Evolutionary conservation across 2,113 vertebrate genomes (phyloP).

Genomic region (Riparia riparia): DNA sequence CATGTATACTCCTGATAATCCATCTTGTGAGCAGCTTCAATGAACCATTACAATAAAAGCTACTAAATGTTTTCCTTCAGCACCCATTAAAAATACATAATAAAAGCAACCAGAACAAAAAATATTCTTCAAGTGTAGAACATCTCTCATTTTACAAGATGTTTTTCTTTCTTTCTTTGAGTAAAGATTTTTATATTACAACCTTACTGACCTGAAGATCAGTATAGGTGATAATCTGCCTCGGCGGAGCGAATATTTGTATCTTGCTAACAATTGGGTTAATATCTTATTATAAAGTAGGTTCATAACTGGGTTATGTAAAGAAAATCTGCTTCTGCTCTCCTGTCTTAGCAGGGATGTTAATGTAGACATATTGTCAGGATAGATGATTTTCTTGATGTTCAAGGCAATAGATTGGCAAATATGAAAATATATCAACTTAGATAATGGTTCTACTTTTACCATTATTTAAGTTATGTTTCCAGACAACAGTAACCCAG

Average conservation of each 20-base stretch:
- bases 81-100: neutral
- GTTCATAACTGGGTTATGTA: neutral
- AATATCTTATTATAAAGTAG: neutral
- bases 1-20: neutral
- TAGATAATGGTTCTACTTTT: neutral
- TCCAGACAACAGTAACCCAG: neutral
- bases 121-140: neutral
- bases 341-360: neutral
- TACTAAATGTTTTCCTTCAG: neutral
- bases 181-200: neutral
- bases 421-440: neutral
- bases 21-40: neutral
- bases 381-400: neutral
- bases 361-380: neutral
- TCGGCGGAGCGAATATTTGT: neutral
- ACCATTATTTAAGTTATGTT: neutral
- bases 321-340: neutral
- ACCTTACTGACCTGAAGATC: neutral
- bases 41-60: neutral
- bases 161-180: neutral
- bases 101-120: neutral
- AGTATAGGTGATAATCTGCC: neutral
- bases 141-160: neutral
- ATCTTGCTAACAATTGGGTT: neutral
- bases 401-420: neutral